A percentile compares a stretch with the other conserved stretches of the same genome.
Evolutionary conservation across 2,888 invertebrate species (phyloP).

Genomic region (Pseudococcus viburni): DNA sequence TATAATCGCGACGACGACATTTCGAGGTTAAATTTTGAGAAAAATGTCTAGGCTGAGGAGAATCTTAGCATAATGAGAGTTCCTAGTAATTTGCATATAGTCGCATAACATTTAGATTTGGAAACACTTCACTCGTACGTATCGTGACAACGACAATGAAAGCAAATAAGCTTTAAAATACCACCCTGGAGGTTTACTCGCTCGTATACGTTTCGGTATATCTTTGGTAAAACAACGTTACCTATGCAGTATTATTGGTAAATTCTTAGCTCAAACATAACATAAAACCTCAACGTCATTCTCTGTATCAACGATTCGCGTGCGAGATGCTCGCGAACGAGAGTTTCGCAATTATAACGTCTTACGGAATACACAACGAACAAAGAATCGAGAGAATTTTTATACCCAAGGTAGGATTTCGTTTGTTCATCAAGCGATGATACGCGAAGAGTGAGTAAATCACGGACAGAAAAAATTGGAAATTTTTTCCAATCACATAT

Average conservation of each 20-base stretch:
- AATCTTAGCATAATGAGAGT: slow-evolving; percentile 33
- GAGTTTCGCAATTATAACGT: slow-evolving; percentile 33
- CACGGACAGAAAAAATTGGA: slow-evolving; percentile 14
- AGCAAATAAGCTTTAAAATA: slow-evolving; percentile 54
- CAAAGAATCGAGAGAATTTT: slow-evolving; percentile 40
- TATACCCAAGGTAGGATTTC: background rate
- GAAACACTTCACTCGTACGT: slow-evolving; percentile 27
- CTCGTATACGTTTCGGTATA: background rate
- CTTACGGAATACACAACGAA: slow-evolving; percentile 1
- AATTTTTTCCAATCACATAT: slow-evolving; percentile 59
- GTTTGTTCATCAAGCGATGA: slow-evolving; percentile 27
- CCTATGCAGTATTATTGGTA: slow-evolving; percentile 51
- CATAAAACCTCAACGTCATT: slow-evolving; percentile 39
- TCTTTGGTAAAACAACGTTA: slow-evolving; percentile 16
- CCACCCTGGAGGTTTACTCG: slow-evolving; percentile 50
- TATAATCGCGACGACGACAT: background rate
- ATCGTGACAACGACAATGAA: slow-evolving; percentile 49
- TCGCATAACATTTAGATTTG: slow-evolving; percentile 35
- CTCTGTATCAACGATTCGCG: slow-evolving; percentile 28
- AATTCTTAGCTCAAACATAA: slow-evolving; percentile 56
- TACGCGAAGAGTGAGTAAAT: background rate
- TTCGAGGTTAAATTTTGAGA: slow-evolving; percentile 14
- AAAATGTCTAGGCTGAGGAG: background rate
- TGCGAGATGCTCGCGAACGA: background rate
- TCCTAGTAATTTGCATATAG: slow-evolving; percentile 46